Evolutionary conservation across 2,113 vertebrate species (phyloP), one percentile per base, ranked within the genome.

Genomic region (Sinocyclocheilus anshuiensis): DNA sequence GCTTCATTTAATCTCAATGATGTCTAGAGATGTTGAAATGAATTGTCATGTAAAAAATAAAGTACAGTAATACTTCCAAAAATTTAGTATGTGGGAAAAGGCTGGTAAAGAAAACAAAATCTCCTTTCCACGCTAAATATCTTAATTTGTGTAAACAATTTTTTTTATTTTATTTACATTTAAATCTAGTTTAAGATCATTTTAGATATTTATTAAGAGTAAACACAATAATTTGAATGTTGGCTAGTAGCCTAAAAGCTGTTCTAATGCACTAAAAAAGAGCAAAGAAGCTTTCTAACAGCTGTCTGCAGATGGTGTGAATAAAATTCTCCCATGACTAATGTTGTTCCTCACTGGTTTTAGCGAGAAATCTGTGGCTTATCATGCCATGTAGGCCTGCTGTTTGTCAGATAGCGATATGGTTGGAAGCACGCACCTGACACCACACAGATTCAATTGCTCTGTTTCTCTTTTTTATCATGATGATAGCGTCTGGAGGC

Each of bases 271-370:
- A 39, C 22, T 22, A n/a, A 77, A 16, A 45, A 79, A 57, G 1
- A 29, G 76, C 6, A 33, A 53, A 78, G 3, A 79, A 24, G 39
- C 48, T 74, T 74, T 74, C 11, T 9, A 83, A 83, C 81, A 83
- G 65, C 65, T 83, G 81, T 59, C 6, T 83, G 26, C 29, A 74
- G 67, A 57, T 83, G 50, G 4, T 13, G 6, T 42, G 48, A 6
- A n/a, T 33, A 15, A 57, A n/a, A 69, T 82, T 69, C 61, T 81
- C 39, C 80, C 80, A 82, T 82, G 61, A 82, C 80, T 7, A 82
- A 82, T 82, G 12, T 12, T 1, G 3, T 82, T 53, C 45, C 63
- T 18, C 45, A 12, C 24, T 69, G 42, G 63, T 20, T 57, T 55
- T 72, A 71, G 81, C 4, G 16, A 45, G 29, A 63, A 22, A 53